Evolutionary conservation across 1,140 invertebrate genomes (phyloP), one percentile per base, ranked within the genome.

Genomic region (Lasaia peninsularis): DNA sequence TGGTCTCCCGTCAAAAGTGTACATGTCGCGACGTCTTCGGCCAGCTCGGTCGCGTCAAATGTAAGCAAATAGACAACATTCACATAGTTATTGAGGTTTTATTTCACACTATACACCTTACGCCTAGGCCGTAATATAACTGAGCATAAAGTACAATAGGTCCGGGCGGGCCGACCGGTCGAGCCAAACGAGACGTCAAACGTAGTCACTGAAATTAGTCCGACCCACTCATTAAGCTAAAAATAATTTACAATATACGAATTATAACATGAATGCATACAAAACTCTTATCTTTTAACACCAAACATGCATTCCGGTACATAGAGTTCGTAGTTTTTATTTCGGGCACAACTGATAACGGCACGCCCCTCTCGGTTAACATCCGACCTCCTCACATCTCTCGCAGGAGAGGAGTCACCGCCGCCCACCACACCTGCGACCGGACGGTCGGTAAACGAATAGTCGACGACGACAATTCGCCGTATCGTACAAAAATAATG

Each of bases 71-170:
- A 33, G 53, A 60, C 58, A 52, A 65, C 58, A 58, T 31, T 59
- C 52, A 33, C 52, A 48, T 21, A 48, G 58, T 49, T 63, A 51
- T 28, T 51, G 11, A 49, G 37, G 54, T 60, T 52, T n/a, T 57
- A 64, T 49, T 48, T 48, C 31, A 60, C 44, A 50, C 48, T 20
- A 49, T 52, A 37, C 51, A 40, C 18, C 52, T 65, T 60, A 76
- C 63, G 67, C 78, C 80, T 80, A 80, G 80, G 48, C 53, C 32
- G 53, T 56, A 56, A 81, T 82, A 84, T 71, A 85, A 87, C 80
- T 85, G 84, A 87, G 84, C 81, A 84, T 75, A 76, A 84, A 86
- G 75, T 80, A 78, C 78, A 83, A 84, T 59, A 70, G 63, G 67
- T 60, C 67, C 58, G 67, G 71, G 60, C 72, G 69, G 73, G 71